Conservation (phyloP, 2,888 invertebrate species). For the Dryomyza anilis region DNA sequence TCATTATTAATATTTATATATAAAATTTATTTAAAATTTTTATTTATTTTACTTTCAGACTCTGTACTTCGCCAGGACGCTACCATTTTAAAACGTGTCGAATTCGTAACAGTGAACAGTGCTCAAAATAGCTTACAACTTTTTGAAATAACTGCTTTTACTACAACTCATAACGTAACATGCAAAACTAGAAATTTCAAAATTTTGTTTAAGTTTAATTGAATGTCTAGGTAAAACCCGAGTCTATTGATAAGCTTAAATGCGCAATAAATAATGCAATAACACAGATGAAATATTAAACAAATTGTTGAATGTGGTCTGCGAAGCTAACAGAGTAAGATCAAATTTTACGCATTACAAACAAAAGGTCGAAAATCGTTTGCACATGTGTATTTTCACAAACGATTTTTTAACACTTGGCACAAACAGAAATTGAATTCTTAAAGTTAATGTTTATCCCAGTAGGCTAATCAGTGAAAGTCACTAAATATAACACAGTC, state of each 20-base stretch:
- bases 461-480: too few species aligned
- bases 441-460: too few species aligned
- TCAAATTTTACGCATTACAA: neutral
- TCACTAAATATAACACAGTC: too few species aligned
- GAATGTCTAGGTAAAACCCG: neutral
- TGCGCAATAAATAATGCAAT: neutral
- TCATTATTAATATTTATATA: neutral
- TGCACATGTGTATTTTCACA: neutral
- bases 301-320: neutral
- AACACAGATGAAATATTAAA: neutral
- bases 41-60: conserved; percentile 13
- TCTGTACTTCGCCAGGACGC: neutral
- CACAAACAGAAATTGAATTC: too few species aligned
- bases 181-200: conserved; percentile 21
- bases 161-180: conserved; percentile 3
- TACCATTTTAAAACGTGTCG: neutral
- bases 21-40: neutral
- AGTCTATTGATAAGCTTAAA: neutral
- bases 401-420: too few species aligned
- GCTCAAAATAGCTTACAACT: neutral
- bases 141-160: neutral
- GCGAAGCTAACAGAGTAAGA: neutral
- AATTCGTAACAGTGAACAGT: neutral
- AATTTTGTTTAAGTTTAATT: neutral
- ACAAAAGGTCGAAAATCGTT: too few species aligned